Conservation (phyloP, 2,113 vertebrate species). For the Corynorhinus townsendii region DNA sequence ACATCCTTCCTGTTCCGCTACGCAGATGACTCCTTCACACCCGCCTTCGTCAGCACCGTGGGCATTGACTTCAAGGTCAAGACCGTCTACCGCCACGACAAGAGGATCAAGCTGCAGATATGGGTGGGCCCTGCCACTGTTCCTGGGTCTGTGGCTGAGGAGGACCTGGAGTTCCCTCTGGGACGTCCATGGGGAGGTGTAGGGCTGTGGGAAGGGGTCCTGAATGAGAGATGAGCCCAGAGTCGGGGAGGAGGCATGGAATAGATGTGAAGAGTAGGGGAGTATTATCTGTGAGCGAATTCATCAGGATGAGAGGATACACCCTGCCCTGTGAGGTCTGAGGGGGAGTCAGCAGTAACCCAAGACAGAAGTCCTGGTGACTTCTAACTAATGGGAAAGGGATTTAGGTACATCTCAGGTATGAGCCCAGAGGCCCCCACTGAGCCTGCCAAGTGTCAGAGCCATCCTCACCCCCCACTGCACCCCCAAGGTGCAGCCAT, state of each 20-base stretch:
- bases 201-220: background rate
- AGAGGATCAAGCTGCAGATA: slow-evolving; percentile 94
- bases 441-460: background rate
- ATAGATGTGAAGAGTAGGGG: background rate
- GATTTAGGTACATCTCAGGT: background rate
- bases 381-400: background rate
- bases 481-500: background rate
- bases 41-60: slow-evolving; percentile 92
- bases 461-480: background rate
- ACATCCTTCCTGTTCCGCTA: slow-evolving; percentile 95
- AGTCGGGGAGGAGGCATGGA: background rate
- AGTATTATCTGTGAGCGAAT: background rate
- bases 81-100: slow-evolving; percentile 92
- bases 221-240: too few species aligned
- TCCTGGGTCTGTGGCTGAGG: fast-evolving
- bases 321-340: background rate
- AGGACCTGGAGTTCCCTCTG: background rate
- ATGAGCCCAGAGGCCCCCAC: background rate
- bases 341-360: background rate
- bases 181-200: background rate
- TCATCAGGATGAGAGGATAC: background rate
- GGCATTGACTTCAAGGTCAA: slow-evolving; percentile 97
- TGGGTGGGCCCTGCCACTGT: slow-evolving; percentile 80
- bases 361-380: background rate
- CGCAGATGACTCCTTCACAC: slow-evolving; percentile 92